Base-by-base conservation (phyloP, 2,797 vertebrate species). In the Acanthiza pusilla region DNA sequence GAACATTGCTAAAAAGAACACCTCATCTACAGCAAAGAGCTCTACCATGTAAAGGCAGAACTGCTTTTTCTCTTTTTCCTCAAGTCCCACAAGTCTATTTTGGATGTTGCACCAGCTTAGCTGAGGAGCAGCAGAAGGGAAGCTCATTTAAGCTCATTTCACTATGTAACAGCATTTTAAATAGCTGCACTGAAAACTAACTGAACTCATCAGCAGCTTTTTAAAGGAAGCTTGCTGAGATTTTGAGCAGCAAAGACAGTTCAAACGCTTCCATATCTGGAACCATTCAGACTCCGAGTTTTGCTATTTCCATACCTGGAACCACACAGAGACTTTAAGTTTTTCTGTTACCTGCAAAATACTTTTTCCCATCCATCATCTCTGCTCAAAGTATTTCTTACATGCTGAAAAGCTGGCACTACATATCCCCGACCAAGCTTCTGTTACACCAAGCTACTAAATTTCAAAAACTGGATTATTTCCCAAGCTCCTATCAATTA, bases 91-190 rank as follows among this genome's bases (percentile, higher is more conserved):
- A 16, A 16, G 32, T 25, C 60, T 74, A 20, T 61, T 89, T 88
- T 57, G 65, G 47, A 83, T 36, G 19, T 16, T 77, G 80, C 5
- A 15, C 8, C 71, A 91, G 84, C 63, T 85, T 55, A 76, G 75
- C 77, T 82, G 70, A 95, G 84, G 22, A 96, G 58, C 74, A 88
- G 85, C 83, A 93, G 94, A 91, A 93, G 68, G 87, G 34, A 53
- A 91, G 70, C 76, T 94, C 55, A 48, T 91, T 92, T 86, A 54
- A 94, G 34, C 50, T 80, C 77, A 40, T 84, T 92, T 88, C 91
- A 68, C 90, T 68, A 23, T 36, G 20, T 66, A 91, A 82, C 65
- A 87, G 48, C 47, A 90, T 78, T 94, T 94, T 90, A 94, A 95
- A 93, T 70, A 90, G 83, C 85, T 73, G 55, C 85, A 51, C 58